These are phyloP conservation scores for Erythrolamprus reginae DNA, from an alignment of 2,113 vertebrate species.

Conservation along the genomic window DNA sequence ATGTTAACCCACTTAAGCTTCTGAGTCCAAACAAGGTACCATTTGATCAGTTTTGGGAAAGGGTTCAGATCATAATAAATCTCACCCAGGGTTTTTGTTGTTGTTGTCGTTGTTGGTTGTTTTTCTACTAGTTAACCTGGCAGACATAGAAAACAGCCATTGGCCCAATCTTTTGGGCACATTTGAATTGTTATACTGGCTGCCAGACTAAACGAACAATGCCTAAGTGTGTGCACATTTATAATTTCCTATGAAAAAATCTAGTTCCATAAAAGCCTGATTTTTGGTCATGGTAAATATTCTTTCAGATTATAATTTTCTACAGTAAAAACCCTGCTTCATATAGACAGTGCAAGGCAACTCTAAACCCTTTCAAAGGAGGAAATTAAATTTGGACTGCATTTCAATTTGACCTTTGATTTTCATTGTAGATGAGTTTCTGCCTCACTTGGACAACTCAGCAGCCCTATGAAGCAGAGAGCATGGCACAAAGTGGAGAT, in stretches of 20 bases:
- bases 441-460: not conserved
- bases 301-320: constrained; percentile 3
- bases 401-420: not conserved
- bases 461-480: not conserved
- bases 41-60: not conserved
- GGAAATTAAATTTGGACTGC: not conserved
- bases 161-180: not conserved
- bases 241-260: constrained; percentile 22
- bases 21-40: not conserved
- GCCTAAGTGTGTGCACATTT: not conserved
- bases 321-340: not conserved
- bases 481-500: not conserved
- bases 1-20: not conserved
- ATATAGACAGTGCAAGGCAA: not conserved
- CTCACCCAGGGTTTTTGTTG: not conserved
- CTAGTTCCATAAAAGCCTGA: not conserved
- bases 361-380: not conserved
- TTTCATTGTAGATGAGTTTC: not conserved
- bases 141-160: not conserved
- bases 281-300: not conserved
- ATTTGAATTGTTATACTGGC: not conserved
- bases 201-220: constrained; percentile 12
- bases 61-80: constrained; percentile 22
- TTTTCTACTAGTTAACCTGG: constrained; percentile 17
- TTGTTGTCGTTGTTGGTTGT: not conserved